Evolutionary conservation across 2,888 invertebrate species (phyloP).

Genomic region (Acholoe squamosa): DNA sequence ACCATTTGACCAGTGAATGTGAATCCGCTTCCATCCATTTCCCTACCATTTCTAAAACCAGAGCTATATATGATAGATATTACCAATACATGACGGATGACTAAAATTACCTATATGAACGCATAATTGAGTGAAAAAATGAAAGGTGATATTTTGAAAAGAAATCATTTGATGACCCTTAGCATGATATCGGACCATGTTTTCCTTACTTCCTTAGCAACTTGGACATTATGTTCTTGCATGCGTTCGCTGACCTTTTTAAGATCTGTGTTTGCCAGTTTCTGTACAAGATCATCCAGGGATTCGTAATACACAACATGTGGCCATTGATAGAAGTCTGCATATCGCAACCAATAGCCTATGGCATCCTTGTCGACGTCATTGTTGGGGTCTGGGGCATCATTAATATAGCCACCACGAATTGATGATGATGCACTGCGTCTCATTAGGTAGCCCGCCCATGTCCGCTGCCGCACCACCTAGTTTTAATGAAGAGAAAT

Average conservation of each 20-base stretch:
- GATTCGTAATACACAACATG: conserved; percentile 71
- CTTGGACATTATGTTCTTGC: conserved; percentile 68
- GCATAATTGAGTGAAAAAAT: too few species aligned
- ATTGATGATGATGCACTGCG: conserved; percentile 63
- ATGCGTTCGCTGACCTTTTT: conserved; percentile 69
- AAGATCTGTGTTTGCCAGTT: conserved; percentile 69
- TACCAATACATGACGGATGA: too few species aligned
- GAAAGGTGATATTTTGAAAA: too few species aligned
- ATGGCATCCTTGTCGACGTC: conserved; percentile 69
- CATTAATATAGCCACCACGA: conserved; percentile 54
- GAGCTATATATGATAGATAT: too few species aligned
- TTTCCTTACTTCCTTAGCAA: conserved; percentile 64
- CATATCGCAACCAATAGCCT: conserved; percentile 69
- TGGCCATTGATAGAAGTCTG: conserved; percentile 72
- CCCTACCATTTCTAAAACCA: too few species aligned
- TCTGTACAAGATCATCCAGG: conserved; percentile 69
- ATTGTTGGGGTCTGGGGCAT: conserved; percentile 70
- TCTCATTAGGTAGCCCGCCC: conserved; percentile 65
- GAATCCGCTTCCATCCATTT: too few species aligned
- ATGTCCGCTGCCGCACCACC: conserved; percentile 70
- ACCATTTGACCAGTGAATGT: too few species aligned
- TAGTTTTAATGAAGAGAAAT: conserved; percentile 57
- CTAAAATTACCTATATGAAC: too few species aligned
- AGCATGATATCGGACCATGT: conserved; percentile 69
- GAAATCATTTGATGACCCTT: conserved; percentile 30